phyloP scores from a whole-genome alignment of 2,113 vertebrate genomes.

The Lepus americanus region DNA sequence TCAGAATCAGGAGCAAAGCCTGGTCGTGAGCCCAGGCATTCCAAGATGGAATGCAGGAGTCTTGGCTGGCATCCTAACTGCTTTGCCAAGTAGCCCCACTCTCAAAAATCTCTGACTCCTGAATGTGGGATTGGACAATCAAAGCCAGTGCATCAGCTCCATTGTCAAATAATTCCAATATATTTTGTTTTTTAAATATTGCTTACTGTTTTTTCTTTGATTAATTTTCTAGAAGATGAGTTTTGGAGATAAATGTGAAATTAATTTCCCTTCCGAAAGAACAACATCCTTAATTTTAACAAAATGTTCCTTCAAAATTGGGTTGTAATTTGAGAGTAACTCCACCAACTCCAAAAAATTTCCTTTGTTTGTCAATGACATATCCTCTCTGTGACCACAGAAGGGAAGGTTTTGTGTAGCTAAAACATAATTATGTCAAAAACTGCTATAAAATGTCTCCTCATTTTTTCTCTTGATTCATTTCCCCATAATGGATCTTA shows the following conservation, averaged over 20 bases:
- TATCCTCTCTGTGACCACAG: conserved; percentile 14
- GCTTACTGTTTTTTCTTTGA: background rate
- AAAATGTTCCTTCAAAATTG: conserved; percentile 52
- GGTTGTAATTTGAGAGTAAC: conserved; percentile 61
- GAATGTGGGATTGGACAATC: background rate
- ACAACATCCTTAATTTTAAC: conserved; percentile 63
- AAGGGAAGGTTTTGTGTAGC: background rate
- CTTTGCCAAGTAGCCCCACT: too few relatives aligned
- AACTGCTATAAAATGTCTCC: background rate
- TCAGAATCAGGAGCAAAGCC: too few relatives aligned
- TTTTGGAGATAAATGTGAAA: conserved; percentile 57
- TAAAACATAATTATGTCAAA: conserved; percentile 25
- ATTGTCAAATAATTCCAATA: background rate
- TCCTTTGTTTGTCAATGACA: conserved; percentile 30
- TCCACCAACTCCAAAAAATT: conserved; percentile 48
- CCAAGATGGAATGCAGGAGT: too few relatives aligned
- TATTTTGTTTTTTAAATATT: background rate
- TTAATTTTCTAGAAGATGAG: conserved; percentile 51
- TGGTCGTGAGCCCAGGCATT: too few relatives aligned
- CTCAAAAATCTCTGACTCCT: background rate
- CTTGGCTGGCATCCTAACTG: too few relatives aligned
- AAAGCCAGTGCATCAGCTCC: background rate
- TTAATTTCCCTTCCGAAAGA: conserved; percentile 57
- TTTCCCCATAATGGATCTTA: background rate
- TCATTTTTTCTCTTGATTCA: background rate